Percentiles rank a stretch among this genome's conserved stretches.
Evolutionary conservation across 2,888 invertebrate species (phyloP).

Genomic region (Rhamphomyia laevipes): DNA sequence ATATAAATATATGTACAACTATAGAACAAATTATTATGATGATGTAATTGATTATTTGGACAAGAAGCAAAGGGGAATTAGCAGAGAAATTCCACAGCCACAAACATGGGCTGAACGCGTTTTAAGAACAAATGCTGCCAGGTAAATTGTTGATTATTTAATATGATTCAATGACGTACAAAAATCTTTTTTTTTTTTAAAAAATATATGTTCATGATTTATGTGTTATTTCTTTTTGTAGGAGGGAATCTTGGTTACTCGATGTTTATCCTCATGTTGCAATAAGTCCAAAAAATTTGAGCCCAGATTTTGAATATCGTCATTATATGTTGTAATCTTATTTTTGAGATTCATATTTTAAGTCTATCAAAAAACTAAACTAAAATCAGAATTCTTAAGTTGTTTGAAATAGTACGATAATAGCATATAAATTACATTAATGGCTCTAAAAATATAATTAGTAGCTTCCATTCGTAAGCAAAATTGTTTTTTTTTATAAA

Average conservation of each 20-base stretch:
- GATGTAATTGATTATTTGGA: slow-evolving; percentile 75
- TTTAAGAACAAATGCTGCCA: slow-evolving; percentile 50
- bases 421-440: no score
- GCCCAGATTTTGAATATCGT: neutral
- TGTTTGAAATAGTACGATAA: no score
- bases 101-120: slow-evolving; percentile 81
- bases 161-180: neutral
- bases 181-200: neutral
- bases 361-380: no score
- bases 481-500: no score
- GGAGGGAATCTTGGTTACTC: neutral
- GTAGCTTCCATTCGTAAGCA: no score
- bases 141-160: slow-evolving; percentile 20
- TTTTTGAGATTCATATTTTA: neutral
- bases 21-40: slow-evolving; percentile 76
- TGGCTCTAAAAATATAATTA: no score
- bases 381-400: no score
- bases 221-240: neutral
- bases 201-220: neutral
- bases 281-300: neutral
- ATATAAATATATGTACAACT: slow-evolving; percentile 73
- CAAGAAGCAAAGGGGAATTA: slow-evolving; percentile 55
- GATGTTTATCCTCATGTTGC: neutral
- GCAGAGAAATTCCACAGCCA: slow-evolving; percentile 59
- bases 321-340: neutral